Percentiles rank a stretch among this genome's conserved stretches.
These are phyloP conservation scores for Condylura cristata DNA, from an alignment of 2,113 vertebrate species.

Conservation along the genomic window DNA sequence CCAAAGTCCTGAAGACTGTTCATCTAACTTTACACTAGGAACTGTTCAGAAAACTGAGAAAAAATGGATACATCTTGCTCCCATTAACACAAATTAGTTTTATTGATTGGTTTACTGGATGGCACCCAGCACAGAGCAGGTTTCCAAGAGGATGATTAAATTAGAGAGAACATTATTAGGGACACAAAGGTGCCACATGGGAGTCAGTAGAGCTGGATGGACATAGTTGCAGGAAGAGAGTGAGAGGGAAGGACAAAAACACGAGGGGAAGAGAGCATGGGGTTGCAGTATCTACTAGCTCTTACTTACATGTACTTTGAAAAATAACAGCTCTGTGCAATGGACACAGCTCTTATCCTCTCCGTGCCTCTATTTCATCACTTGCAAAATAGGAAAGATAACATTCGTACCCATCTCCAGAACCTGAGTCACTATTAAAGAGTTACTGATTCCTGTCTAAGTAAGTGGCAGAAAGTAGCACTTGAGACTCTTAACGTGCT, in stretches of 20 bases:
- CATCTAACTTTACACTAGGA: neutral
- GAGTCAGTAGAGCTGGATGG: neutral
- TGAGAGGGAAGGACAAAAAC: neutral
- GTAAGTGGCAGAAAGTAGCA: neutral
- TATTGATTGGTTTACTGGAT: slow-evolving; percentile 29
- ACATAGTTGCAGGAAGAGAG: neutral
- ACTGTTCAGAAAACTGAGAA: neutral
- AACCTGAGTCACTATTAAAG: neutral
- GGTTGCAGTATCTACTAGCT: neutral
- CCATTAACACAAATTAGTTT: slow-evolving; percentile 12
- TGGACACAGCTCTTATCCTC: neutral
- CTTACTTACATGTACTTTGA: neutral
- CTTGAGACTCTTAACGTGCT: neutral
- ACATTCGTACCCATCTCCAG: neutral
- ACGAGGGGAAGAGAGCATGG: neutral
- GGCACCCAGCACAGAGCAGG: neutral
- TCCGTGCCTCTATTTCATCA: neutral
- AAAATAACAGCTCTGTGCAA: neutral
- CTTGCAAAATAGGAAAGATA: neutral
- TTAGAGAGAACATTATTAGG: neutral
- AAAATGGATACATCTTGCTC: neutral
- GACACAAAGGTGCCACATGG: neutral
- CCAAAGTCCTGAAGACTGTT: neutral
- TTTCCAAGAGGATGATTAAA: neutral
- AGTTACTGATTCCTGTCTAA: neutral